A percentile compares a stretch with the other conserved stretches of the same genome.
Evolutionary conservation across 1,140 invertebrate species (phyloP).

Genomic region (Zaprionus africanus): DNA sequence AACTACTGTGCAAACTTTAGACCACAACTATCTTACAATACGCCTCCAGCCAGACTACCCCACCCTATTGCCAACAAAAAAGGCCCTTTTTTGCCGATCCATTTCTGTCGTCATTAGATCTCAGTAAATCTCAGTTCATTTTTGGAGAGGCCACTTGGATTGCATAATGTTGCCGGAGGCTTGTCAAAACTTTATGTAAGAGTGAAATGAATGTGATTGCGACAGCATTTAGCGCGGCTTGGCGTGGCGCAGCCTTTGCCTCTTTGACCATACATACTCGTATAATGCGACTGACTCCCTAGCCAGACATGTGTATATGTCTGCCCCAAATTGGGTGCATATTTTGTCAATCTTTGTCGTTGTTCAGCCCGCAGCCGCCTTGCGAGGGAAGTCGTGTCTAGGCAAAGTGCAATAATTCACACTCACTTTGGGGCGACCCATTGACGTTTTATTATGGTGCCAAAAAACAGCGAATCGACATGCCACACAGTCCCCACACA

Average conservation of each 20-base stretch:
- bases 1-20: background rate
- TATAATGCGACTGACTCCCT: slow-evolving; percentile 13
- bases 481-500: slow-evolving; percentile 43
- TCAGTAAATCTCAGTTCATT: slow-evolving; percentile 16
- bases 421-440: slow-evolving; percentile 66
- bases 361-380: slow-evolving; percentile 19
- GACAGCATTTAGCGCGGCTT: slow-evolving; percentile 60
- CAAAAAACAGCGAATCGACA: slow-evolving; percentile 58
- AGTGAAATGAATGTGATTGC: slow-evolving; percentile 70
- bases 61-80: background rate
- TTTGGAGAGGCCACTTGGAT: slow-evolving; percentile 27
- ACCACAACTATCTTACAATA: background rate
- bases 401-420: slow-evolving; percentile 81
- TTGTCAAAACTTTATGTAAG: slow-evolving; percentile 55
- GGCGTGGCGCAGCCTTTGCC: slow-evolving; percentile 22
- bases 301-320: background rate
- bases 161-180: slow-evolving; percentile 36
- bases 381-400: slow-evolving; percentile 64
- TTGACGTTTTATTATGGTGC: slow-evolving; percentile 63
- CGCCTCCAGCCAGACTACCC: background rate
- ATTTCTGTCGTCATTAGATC: background rate
- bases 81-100: background rate
- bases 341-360: slow-evolving; percentile 50
- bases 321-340: slow-evolving; percentile 45
- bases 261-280: slow-evolving; percentile 8